phyloP scores from a whole-genome alignment of 2,797 vertebrate genomes.

The Microchirus variegatus region DNA sequence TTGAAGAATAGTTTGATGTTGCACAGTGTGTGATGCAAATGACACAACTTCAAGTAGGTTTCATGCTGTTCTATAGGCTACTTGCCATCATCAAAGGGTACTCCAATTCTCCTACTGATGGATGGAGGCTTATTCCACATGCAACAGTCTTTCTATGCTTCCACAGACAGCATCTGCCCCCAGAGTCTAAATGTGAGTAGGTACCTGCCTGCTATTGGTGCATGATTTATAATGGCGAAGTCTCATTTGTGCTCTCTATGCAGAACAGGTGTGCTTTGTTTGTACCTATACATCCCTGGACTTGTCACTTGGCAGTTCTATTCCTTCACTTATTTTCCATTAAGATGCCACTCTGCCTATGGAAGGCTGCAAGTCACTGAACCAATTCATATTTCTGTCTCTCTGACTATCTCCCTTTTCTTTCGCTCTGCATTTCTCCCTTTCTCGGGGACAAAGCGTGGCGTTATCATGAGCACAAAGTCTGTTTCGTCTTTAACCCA shows the following conservation, averaged over 20 bases:
- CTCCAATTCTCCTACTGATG: slow-evolving; percentile 24
- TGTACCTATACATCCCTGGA: slow-evolving; percentile 54
- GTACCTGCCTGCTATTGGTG: slow-evolving; percentile 65
- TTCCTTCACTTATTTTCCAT: slow-evolving; percentile 55
- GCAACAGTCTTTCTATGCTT: slow-evolving; percentile 32
- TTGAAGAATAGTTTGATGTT: slow-evolving; percentile 44
- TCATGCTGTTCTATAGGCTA: slow-evolving; percentile 2
- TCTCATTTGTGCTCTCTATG: slow-evolving; percentile 73
- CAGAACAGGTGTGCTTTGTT: slow-evolving; percentile 71
- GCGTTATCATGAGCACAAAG: slow-evolving; percentile 4
- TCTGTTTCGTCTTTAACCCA: slow-evolving; percentile 20
- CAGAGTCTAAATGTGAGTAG: slow-evolving; percentile 50
- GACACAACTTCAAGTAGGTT: slow-evolving; percentile 20
- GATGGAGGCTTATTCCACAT: slow-evolving; percentile 35
- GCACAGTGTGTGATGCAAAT: slow-evolving; percentile 1
- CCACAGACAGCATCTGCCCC: slow-evolving; percentile 36
- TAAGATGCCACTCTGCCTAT: slow-evolving; percentile 34
- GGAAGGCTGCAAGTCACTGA: slow-evolving; percentile 47
- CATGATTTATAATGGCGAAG: slow-evolving; percentile 69
- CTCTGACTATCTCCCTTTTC: slow-evolving; percentile 5
- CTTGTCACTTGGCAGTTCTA: slow-evolving; percentile 58
- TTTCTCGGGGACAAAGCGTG: background rate
- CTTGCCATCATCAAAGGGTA: slow-evolving; percentile 5
- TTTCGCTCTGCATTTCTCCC: background rate
- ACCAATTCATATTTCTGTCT: slow-evolving; percentile 32